Evolutionary conservation across 2,113 vertebrate species (phyloP), one percentile per base, ranked within the genome.

Genomic region (Macroglossus sobrinus): DNA sequence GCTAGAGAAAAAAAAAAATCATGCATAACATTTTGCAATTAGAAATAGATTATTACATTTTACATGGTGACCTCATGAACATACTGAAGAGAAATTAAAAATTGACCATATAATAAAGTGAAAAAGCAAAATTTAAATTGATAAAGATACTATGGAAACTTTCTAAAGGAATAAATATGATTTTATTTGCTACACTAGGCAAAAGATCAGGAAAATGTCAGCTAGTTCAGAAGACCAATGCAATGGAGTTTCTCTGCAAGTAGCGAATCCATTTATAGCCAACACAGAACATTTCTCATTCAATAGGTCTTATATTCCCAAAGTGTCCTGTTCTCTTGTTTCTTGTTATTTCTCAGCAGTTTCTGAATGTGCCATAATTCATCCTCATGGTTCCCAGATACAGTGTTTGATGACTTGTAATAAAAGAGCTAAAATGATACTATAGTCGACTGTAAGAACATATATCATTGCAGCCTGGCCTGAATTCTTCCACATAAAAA

Each of bases 331-430:
- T 64, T 81, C 35, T 95, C 88, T 92, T 82, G 59, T 89, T 90
- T 76, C 69, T 89, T 59, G 53, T 55, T 91, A 45, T 89, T 97
- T 97, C 86, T 98, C 84, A 87, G 74, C 18, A 82, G 82, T 94
- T 96, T 97, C 66, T 90, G 87, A 97, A 97, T 81, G 76, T 57
- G n/a, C 26, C 79, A 84, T 93, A 95, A 85, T 8, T 97, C 96
- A 43, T 95, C 85, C 89, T 97, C 78, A 97, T 92, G 82, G 87
- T 96, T 84, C 50, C 81, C 71, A 78, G 71, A 78, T 91, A 96
- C 66, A 92, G 76, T 95, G 57, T 86, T 85, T 84, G 71, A 96
- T 85, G 95, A 64, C 74, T 85, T 68, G 80, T 81, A 64, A 68
- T 78, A 68, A 96, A 93, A 91, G 5, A 0, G 5, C 47, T 96